phyloP scores from a whole-genome alignment of 2,888 invertebrate genomes.

The Julus scandinavius region DNA sequence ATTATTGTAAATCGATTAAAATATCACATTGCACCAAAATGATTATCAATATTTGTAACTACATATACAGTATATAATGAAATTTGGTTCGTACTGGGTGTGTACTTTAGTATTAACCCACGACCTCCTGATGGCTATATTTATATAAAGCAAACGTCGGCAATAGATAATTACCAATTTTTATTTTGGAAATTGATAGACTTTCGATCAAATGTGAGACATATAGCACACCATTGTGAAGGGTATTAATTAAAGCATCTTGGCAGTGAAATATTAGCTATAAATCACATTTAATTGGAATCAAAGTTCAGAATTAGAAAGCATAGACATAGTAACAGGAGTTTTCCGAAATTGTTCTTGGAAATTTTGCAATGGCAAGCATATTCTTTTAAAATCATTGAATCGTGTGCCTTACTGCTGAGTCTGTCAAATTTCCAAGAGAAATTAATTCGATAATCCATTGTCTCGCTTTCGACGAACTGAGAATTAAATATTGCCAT shows the following conservation, averaged over 20 bases:
- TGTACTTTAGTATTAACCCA: neutral
- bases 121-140: neutral
- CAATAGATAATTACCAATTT: neutral
- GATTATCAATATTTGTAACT: no score
- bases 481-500: no score
- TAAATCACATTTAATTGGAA: neutral
- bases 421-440: no score
- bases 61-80: no score
- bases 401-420: neutral
- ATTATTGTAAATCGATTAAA: no score
- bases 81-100: neutral
- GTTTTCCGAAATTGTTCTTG: neutral
- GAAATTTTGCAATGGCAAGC: neutral
- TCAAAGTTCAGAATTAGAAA: neutral
- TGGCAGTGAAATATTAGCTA: neutral
- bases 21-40: no score
- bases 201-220: neutral
- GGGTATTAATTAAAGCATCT: neutral
- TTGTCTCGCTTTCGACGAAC: no score
- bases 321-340: neutral
- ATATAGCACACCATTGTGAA: neutral
- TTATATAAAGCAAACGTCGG: neutral
- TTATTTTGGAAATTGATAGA: neutral
- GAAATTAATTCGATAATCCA: no score
- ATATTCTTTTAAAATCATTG: neutral